Base-by-base conservation (phyloP, 2,888 invertebrate species). In the Coelinius sp. region DNA sequence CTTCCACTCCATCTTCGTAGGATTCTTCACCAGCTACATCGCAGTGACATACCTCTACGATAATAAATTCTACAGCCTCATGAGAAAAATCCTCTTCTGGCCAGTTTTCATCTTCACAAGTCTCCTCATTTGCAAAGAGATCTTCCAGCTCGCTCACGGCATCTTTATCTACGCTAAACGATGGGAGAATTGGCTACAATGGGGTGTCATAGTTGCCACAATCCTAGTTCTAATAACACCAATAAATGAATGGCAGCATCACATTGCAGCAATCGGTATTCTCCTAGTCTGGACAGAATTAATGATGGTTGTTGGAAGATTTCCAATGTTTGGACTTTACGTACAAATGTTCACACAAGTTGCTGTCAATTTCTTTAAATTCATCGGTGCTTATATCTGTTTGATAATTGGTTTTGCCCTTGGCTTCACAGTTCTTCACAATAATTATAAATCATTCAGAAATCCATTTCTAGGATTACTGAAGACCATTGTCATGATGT, bases 401-500 rank as follows among this genome's bases (percentile, higher is more conserved):
- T 89, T 96, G 0, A 90, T 95, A 73, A 90, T 95, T 69, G 95
- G 95, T 0, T 96, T 95, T 82, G 93, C 94, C 0, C 86, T 96
- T 20, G 93, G 94, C 72, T 95, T 96, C 79, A 93, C 93, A n/a
- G 94, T 96, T 1, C 88, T 96, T 4, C 95, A 95, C 83, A 92
- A 93, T 59, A 93, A 94, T 80, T 94, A 94, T 82, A 91, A 92
- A 27, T 91, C 95, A 0, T 95, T 94, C 83, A 83, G 88, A 72
- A 91, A 92, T 77, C 90, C 94, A 1, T 89, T 91, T 0, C 90
- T 91, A 67, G 91, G 92, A 0, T 82, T 95, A 0, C 88, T 95
- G 0, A 95, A 95, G 88, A 94, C 94, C 0, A 91, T 95, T 12
- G 93, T 95, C 80, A 95, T 96, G 95, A 95, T 96, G 95, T 94